These are phyloP conservation scores for Hesperia comma DNA, from an alignment of 2,888 invertebrate species.

Conservation along the genomic window DNA sequence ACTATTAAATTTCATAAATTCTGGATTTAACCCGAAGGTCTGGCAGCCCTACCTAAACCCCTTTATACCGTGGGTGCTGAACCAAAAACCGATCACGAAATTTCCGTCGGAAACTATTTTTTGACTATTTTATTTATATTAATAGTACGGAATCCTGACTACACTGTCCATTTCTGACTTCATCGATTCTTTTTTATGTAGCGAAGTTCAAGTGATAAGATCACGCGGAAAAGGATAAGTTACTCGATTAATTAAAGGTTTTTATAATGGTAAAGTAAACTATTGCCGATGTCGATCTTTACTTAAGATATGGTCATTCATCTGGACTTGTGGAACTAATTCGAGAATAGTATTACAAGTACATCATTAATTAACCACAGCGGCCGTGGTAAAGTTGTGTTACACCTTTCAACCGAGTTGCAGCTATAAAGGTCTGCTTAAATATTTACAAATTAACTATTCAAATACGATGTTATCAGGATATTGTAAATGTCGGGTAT, in stretches of 20 bases:
- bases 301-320: conserved; percentile 11
- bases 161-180: neutral
- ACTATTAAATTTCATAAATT: too few relatives aligned
- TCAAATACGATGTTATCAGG: neutral
- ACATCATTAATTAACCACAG: neutral
- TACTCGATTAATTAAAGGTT: conserved; percentile 1
- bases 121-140: neutral
- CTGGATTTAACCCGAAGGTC: too few relatives aligned
- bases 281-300: conserved; percentile 5
- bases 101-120: too few relatives aligned
- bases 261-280: conserved; percentile 4
- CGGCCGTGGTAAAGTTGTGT: neutral
- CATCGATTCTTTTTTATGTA: neutral
- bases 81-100: too few relatives aligned
- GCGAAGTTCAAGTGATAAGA: conserved; percentile 2
- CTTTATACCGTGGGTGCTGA: too few relatives aligned
- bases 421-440: neutral
- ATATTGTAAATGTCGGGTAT: neutral
- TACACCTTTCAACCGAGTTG: neutral
- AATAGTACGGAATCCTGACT: neutral
- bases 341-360: conserved; percentile 22
- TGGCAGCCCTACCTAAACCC: too few relatives aligned
- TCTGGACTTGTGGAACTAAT: conserved; percentile 10
- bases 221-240: conserved; percentile 4
- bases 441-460: neutral